Base-by-base conservation (phyloP, 2,888 invertebrate genomes). In the Xylota segnis region DNA sequence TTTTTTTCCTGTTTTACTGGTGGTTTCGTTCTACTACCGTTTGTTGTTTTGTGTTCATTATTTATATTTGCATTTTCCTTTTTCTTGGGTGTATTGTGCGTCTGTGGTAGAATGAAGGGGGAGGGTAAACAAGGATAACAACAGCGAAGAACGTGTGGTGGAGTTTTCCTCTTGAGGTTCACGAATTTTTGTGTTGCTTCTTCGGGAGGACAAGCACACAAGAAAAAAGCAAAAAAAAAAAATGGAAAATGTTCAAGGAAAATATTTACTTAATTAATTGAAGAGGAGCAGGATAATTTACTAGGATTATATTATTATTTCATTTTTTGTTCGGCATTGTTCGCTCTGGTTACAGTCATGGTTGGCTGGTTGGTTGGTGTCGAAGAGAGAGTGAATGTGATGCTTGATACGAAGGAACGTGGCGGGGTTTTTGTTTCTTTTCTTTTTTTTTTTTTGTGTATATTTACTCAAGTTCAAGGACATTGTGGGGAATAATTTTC, bases 191-290 rank as follows among this genome's bases (percentile, higher is more conserved):
- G 58, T 58, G 45, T 71, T 52, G 54, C 9, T 61, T 45, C 27
- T 27, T 50, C 43, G 27, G 10, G 29, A 52, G 66, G 10, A 34
- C 3, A 58, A 23, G 23, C 23, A 23, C n/a, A n/a, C n/a, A n/a
- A n/a, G n/a, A n/a, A n/a, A 18, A 65, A 47, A 23, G n/a, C 0
- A 50, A 47, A n/a, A n/a, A 37, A 14, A 43, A 47, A 58, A 58
- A 72, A 58, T 27, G 61, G 58, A 77, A 63, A 54, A 66, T 78
- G 66, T 43, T 54, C 7, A 40, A 61, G 56, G 63, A 76, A 81
- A 82, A 86, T 86, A 86, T 86, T 86, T 86, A 77, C 86, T 82
- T 86, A 86, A 86, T 86, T 86, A 86, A 86, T 86, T 86, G 86
- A 86, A 86, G 86, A 56, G 45, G 61, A 76, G 75, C 71, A 72